Conservation (phyloP, 2,113 vertebrate genomes). For the Ivindomyrus marchei region DNA sequence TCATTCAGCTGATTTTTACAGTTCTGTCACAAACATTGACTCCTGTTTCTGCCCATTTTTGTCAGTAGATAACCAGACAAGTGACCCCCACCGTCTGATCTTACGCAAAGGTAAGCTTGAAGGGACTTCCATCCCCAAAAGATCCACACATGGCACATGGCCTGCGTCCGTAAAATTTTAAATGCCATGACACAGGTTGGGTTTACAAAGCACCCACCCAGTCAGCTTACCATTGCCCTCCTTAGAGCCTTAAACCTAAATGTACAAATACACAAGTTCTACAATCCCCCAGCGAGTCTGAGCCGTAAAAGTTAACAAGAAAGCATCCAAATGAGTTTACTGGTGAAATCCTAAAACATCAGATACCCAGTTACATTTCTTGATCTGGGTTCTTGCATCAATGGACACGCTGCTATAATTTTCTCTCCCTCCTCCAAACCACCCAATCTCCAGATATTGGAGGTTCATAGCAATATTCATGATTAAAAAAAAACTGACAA, state of each 20-base stretch:
- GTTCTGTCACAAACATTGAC: not conserved
- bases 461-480: not conserved
- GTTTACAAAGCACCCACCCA: not conserved
- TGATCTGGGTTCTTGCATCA: not conserved
- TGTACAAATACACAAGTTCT: not conserved
- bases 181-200: not conserved
- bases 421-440: not conserved
- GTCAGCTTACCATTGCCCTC: not conserved
- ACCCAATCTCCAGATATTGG: not conserved
- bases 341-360: not conserved
- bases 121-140: not conserved
- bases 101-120: not conserved
- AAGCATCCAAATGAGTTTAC: not conserved
- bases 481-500: not conserved
- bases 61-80: not conserved
- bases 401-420: not conserved
- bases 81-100: not conserved
- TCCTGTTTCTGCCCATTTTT: not conserved
- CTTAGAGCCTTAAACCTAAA: not conserved
- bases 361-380: not conserved
- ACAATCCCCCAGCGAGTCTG: not conserved
- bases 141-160: not conserved
- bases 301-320: not conserved
- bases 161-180: not conserved
- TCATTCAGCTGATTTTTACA: not conserved